Evolutionary conservation across 2,113 vertebrate species (phyloP).

Genomic region (Lanius ludovicianus): DNA sequence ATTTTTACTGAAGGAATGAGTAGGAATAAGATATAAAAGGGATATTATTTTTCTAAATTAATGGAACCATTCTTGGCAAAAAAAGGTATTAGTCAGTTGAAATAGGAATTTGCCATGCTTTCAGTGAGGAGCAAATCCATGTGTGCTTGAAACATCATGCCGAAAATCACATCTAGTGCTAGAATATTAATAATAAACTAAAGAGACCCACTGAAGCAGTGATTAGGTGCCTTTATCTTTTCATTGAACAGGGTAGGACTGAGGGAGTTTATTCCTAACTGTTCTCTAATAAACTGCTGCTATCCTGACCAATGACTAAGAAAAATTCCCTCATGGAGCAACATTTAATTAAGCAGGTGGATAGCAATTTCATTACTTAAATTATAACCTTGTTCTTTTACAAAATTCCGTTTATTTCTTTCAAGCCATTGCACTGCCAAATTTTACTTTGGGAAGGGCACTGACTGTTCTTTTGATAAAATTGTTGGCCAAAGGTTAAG

Average conservation of each 20-base stretch:
- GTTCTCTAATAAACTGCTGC: neutral
- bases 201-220: neutral
- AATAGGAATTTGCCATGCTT: neutral
- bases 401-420: neutral
- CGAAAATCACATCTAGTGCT: neutral
- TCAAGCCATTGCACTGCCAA: fast-evolving
- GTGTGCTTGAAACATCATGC: neutral
- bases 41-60: neutral
- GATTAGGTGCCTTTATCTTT: neutral
- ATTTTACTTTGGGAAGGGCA: neutral
- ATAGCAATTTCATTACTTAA: neutral
- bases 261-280: neutral
- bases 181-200: neutral
- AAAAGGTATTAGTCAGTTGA: neutral
- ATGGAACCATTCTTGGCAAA: neutral
- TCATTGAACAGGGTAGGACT: neutral
- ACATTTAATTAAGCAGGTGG: neutral
- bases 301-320: neutral
- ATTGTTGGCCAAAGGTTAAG: neutral
- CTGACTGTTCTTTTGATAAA: neutral
- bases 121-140: neutral
- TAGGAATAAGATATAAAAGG: neutral
- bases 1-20: neutral
- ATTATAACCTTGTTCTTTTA: neutral
- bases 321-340: neutral